Base-by-base conservation (phyloP, 2,797 vertebrate genomes). In the Syngnathus acus region DNA sequence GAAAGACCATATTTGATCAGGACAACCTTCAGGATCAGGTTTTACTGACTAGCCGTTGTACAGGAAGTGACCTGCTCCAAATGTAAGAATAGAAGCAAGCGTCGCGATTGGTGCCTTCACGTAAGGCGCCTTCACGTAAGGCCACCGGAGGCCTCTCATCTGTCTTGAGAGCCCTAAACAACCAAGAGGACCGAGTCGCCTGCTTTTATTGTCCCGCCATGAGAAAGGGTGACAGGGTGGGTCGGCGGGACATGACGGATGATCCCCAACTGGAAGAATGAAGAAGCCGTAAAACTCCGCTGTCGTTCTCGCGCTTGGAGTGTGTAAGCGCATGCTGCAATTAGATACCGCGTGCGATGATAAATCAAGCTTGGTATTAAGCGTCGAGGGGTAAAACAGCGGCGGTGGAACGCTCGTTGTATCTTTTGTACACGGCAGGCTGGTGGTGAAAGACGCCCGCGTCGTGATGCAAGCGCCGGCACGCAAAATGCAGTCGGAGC, bases 191-290 rank as follows among this genome's bases (percentile, higher is more conserved):
- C 32, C 32, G 32, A 75, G 72, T 76, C 80, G 72, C 71, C 69
- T 32, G 45, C n/a, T 75, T 78, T 80, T 80, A 86, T 86, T 86
- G 80, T 85, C 74, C 74, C 75, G 68, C 75, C 83, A 84, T 83
- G 79, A 80, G 77, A 85, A 80, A 82, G 55, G 68, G 73, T 78
- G 81, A 73, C 72, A 68, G 67, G 65, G 75, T 7, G 40, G 40
- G 40, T 79, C 69, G 72, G 69, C 77, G 74, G 63, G 70, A 75
- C 71, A 78, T 89, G 82, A 90, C 81, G 75, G 84, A 89, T 84
- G 71, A 72, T 70, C 57, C 79, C 81, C 82, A 86, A 87, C 81
- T 85, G 88, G 76, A 74, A 75, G 72, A 79, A 60, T 57, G 53
- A 85, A 85, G 74, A 66, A 65, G 61, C 57, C 60, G 74, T 86